A percentile compares a stretch with the other conserved stretches of the same genome.
Evolutionary conservation across 1,140 invertebrate species (phyloP).

Genomic region (Lucilia sericata): DNA sequence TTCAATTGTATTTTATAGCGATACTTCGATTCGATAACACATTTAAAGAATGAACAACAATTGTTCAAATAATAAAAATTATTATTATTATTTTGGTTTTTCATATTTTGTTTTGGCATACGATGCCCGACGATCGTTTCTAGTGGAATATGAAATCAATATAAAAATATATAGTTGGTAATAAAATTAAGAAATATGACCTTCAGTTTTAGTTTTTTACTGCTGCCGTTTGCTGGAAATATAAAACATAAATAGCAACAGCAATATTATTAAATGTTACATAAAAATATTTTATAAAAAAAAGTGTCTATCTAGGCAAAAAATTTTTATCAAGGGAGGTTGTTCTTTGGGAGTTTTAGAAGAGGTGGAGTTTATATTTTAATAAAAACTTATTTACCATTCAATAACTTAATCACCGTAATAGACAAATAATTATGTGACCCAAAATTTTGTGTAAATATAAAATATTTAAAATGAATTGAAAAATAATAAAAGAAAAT

Average conservation of each 20-base stretch:
- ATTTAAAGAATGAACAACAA: neutral
- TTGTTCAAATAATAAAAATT: neutral
- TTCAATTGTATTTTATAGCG: neutral
- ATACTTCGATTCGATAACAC: neutral
- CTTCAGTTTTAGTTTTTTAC: slow-evolving; percentile 5
- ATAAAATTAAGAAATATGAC: slow-evolving; percentile 34
- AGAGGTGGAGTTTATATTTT: neutral
- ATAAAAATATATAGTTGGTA: neutral
- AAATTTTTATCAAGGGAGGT: too few relatives aligned
- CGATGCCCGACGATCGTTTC: too few relatives aligned
- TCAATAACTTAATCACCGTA: neutral
- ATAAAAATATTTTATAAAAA: neutral
- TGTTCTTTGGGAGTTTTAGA: neutral
- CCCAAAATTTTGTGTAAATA: neutral
- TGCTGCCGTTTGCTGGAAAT: neutral
- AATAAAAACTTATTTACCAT: slow-evolving; percentile 1
- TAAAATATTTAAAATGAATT: neutral
- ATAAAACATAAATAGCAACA: neutral
- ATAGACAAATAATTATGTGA: neutral
- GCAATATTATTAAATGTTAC: neutral
- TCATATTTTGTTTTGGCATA: neutral
- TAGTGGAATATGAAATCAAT: too few relatives aligned
- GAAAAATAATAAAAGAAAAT: neutral
- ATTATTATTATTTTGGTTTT: too few relatives aligned
- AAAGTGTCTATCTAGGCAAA: too few relatives aligned